Conservation (phyloP, 2,797 vertebrate species). For the Gadopsis bispinosus region DNA sequence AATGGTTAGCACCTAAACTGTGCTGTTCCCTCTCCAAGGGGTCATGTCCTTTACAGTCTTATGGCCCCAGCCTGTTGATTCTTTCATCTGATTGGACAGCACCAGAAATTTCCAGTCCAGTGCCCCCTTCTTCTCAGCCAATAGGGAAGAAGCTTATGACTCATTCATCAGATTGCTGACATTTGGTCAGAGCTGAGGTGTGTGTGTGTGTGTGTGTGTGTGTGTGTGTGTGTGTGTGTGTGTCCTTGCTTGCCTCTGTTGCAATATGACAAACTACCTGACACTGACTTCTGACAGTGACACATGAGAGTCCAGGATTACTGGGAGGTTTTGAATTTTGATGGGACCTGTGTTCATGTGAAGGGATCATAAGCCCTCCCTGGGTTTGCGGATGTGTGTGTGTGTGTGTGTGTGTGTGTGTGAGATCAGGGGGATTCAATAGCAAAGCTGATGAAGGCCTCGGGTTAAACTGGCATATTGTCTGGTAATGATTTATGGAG, state of each 20-base stretch:
- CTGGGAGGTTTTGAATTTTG: slow-evolving; percentile 54
- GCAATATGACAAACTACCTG: slow-evolving; percentile 45
- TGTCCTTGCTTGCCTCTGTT: slow-evolving; percentile 28
- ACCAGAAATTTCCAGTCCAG: slow-evolving; percentile 25
- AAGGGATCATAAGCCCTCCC: slow-evolving; percentile 36
- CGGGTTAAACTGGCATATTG: slow-evolving; percentile 48
- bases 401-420: neutral
- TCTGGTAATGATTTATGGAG: slow-evolving; percentile 71
- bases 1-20: neutral
- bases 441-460: slow-evolving; percentile 42
- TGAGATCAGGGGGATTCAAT: slow-evolving; percentile 33
- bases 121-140: slow-evolving; percentile 25
- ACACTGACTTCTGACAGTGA: neutral
- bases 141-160: slow-evolving; percentile 34
- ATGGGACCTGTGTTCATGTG: slow-evolving; percentile 33
- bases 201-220: slow-evolving; percentile 15
- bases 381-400: neutral
- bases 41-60: slow-evolving; percentile 22
- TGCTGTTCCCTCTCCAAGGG: neutral
- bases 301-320: slow-evolving; percentile 46
- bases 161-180: slow-evolving; percentile 60
- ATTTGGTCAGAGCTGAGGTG: slow-evolving; percentile 61
- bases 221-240: slow-evolving; percentile 12
- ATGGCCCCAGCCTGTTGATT: neutral
- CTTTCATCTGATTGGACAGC: slow-evolving; percentile 41